Percentiles rank a stretch among this genome's conserved stretches.
Conservation (phyloP, 2,888 invertebrate genomes). For the Watsonalla cultraria region DNA sequence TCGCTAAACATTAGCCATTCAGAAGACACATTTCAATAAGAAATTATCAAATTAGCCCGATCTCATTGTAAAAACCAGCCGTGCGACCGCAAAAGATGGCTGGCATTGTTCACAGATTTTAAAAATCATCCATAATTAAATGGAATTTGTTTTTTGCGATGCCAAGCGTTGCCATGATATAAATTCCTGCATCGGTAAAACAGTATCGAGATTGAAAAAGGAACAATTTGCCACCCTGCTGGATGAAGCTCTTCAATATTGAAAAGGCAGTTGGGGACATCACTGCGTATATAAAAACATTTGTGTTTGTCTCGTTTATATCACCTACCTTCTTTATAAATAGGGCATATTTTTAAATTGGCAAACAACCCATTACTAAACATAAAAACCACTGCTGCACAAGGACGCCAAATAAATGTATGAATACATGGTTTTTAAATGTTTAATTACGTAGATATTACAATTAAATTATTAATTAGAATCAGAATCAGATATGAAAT, state of each 20-base stretch:
- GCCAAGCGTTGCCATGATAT: conserved; percentile 60
- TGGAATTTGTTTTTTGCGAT: conserved; percentile 69
- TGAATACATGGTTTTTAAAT: too few relatives aligned
- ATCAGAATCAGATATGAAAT: too few relatives aligned
- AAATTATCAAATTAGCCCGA: conserved; percentile 75
- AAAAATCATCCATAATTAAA: conserved; percentile 77
- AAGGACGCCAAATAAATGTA: too few relatives aligned
- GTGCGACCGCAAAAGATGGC: conserved; percentile 59
- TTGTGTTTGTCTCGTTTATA: not conserved
- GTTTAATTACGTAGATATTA: too few relatives aligned
- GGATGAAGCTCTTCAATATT: conserved; percentile 44
- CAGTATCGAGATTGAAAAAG: conserved; percentile 51
- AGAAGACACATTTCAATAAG: conserved; percentile 54
- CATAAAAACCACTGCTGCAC: too few relatives aligned
- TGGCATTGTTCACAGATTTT: conserved; percentile 78
- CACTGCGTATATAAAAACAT: conserved; percentile 16
- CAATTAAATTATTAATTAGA: too few relatives aligned
- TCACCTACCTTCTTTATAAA: too few relatives aligned
- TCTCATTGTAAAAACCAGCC: conserved; percentile 53
- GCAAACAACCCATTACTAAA: too few relatives aligned
- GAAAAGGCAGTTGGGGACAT: conserved; percentile 28
- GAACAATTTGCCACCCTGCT: conserved; percentile 67
- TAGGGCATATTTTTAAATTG: too few relatives aligned
- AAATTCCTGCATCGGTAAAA: conserved; percentile 60
- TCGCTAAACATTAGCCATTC: conserved; percentile 28